A percentile compares a stretch with the other conserved stretches of the same genome.
Conservation (phyloP, 2,113 vertebrate genomes). For the Equus przewalskii region DNA sequence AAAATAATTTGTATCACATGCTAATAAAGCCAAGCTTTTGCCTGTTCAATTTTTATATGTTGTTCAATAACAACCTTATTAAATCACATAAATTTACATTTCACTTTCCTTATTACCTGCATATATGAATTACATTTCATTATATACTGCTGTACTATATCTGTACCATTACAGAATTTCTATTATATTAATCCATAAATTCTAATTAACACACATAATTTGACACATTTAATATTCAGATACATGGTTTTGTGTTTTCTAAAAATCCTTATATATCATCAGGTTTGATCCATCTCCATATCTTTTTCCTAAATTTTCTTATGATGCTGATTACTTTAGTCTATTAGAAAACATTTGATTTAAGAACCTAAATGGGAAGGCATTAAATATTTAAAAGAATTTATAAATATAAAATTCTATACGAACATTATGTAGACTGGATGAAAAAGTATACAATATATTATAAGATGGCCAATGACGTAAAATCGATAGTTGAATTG, state of each 20-base stretch:
- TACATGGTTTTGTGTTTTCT: slow-evolving; percentile 58
- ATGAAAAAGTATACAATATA: slow-evolving; percentile 71
- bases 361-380: slow-evolving; percentile 69
- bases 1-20: slow-evolving; percentile 82
- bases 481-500: slow-evolving; percentile 84
- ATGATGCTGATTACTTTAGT: slow-evolving; percentile 62
- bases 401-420: slow-evolving; percentile 74
- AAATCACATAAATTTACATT: slow-evolving; percentile 88
- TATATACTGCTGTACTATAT: slow-evolving; percentile 71
- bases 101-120: slow-evolving; percentile 83
- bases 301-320: slow-evolving; percentile 66
- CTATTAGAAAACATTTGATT: slow-evolving; percentile 72
- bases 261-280: slow-evolving; percentile 49
- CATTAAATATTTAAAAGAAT: slow-evolving; percentile 83
- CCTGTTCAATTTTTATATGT: slow-evolving; percentile 84
- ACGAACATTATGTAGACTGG: slow-evolving; percentile 50
- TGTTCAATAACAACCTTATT: slow-evolving; percentile 87
- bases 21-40: slow-evolving; percentile 81
- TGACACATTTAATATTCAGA: slow-evolving; percentile 75
- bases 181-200: slow-evolving; percentile 84
- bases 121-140: slow-evolving; percentile 74
- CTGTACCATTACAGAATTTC: slow-evolving; percentile 78
- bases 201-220: slow-evolving; percentile 84
- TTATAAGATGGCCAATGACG: slow-evolving; percentile 82
- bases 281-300: slow-evolving; percentile 52